Evolutionary conservation across 92 coral and sea anemone genomes (phyloP).

Genomic region (Zoanthus sociatus): DNA sequence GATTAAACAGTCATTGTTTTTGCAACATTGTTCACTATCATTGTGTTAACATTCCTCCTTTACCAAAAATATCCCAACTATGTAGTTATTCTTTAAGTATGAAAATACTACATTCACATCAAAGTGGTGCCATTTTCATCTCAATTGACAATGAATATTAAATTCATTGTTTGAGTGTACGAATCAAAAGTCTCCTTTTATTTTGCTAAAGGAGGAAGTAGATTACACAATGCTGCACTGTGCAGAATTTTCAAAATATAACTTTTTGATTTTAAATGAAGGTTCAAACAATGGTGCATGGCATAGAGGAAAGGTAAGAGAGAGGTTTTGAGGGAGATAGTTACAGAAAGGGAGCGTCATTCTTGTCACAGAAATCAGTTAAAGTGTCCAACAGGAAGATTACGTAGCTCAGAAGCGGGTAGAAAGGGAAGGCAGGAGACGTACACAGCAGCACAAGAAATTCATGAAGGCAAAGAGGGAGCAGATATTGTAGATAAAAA

Average conservation of each 20-base stretch:
- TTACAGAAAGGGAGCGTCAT: background rate
- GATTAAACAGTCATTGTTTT: too few species aligned
- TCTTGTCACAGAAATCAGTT: constrained; percentile 1
- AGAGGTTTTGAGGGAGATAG: background rate
- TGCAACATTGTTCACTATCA: too few species aligned
- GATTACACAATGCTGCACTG: background rate
- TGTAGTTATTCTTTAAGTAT: too few species aligned
- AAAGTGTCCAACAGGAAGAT: background rate
- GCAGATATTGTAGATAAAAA: constrained; percentile 35
- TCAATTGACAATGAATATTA: too few species aligned
- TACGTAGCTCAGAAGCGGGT: constrained; percentile 2
- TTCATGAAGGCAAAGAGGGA: constrained; percentile 37
- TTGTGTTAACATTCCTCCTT: too few species aligned
- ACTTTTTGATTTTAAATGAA: background rate
- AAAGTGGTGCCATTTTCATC: too few species aligned
- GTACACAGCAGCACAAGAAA: constrained; percentile 43
- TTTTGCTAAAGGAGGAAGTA: too few species aligned
- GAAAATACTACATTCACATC: too few species aligned
- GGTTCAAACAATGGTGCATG: background rate
- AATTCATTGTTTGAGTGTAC: too few species aligned
- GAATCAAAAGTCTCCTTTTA: too few species aligned
- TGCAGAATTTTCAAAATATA: background rate
- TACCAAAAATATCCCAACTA: too few species aligned
- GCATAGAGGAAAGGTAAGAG: background rate
- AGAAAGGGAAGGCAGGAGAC: constrained; percentile 30